A percentile compares a stretch with the other conserved stretches of the same genome.
Evolutionary conservation across 2,113 vertebrate genomes (phyloP).

Genomic region (Leuciscus idus): DNA sequence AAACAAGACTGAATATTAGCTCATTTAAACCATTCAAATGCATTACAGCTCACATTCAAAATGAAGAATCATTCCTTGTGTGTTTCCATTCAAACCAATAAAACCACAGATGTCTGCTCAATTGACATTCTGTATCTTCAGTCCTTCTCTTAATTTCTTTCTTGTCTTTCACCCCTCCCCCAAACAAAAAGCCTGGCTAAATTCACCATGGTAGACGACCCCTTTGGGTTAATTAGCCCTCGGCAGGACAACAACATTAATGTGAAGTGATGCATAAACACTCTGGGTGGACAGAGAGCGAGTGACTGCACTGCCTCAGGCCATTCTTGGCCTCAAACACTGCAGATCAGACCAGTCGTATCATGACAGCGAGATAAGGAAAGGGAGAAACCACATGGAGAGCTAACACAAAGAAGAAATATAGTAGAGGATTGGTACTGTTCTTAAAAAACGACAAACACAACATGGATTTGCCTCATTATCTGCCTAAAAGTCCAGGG

Average conservation of each 20-base stretch:
- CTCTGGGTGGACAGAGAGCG: constrained; percentile 61
- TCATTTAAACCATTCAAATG: not conserved
- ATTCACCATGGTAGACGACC: constrained; percentile 71
- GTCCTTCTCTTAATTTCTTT: constrained; percentile 55
- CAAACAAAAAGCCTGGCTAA: constrained; percentile 69
- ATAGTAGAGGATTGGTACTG: not conserved
- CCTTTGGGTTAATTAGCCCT: constrained; percentile 74
- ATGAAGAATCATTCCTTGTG: constrained; percentile 34
- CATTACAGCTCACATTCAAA: not conserved
- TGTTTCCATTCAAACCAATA: constrained; percentile 69
- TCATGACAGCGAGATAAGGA: constrained; percentile 49
- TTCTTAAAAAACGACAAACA: not conserved
- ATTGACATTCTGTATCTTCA: constrained; percentile 64
- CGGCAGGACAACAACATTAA: constrained; percentile 70
- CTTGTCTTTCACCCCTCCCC: constrained; percentile 41
- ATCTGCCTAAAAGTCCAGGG: not conserved
- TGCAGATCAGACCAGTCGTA: constrained; percentile 52
- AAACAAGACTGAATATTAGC: not conserved
- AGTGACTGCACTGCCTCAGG: constrained; percentile 59
- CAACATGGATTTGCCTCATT: not conserved
- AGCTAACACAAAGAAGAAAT: constrained; percentile 38
- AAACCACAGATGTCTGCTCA: constrained; percentile 61
- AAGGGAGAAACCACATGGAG: constrained; percentile 47
- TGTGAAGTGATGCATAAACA: constrained; percentile 72
- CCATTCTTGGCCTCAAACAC: constrained; percentile 54